Evolutionary conservation across 2,797 vertebrate species (phyloP).

Genomic region (Platalea minor): DNA sequence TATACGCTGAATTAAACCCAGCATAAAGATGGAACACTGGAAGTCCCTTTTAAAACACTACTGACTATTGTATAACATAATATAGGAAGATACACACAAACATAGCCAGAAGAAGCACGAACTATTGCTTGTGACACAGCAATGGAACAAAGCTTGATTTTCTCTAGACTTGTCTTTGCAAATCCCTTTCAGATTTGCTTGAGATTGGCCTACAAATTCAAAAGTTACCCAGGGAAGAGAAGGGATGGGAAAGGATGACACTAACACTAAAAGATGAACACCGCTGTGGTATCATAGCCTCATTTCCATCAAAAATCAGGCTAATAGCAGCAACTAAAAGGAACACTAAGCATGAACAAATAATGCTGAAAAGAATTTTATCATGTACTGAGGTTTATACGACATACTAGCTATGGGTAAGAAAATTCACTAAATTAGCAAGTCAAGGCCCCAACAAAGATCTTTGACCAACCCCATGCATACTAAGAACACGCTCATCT

Average conservation of each 20-base stretch:
- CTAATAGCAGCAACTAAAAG: background rate
- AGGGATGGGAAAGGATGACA: background rate
- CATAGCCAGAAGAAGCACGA: background rate
- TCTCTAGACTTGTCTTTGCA: background rate
- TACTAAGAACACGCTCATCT: background rate
- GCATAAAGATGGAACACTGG: background rate
- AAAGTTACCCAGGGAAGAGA: background rate
- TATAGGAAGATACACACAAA: background rate
- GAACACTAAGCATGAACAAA: background rate
- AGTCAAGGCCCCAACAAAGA: background rate
- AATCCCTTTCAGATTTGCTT: background rate
- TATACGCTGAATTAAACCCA: background rate
- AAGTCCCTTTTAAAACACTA: background rate
- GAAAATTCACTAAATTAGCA: background rate
- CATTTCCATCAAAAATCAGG: background rate
- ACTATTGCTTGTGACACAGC: background rate
- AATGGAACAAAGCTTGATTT: background rate
- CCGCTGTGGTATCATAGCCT: background rate
- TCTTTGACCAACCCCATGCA: background rate
- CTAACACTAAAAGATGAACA: background rate
- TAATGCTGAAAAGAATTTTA: background rate
- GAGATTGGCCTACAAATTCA: background rate
- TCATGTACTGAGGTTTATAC: background rate
- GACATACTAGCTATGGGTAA: background rate
- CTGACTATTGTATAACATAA: rapidly evolving